Base-by-base conservation (phyloP, 2,797 vertebrate genomes). In the Neosilurus hyrtlii region DNA sequence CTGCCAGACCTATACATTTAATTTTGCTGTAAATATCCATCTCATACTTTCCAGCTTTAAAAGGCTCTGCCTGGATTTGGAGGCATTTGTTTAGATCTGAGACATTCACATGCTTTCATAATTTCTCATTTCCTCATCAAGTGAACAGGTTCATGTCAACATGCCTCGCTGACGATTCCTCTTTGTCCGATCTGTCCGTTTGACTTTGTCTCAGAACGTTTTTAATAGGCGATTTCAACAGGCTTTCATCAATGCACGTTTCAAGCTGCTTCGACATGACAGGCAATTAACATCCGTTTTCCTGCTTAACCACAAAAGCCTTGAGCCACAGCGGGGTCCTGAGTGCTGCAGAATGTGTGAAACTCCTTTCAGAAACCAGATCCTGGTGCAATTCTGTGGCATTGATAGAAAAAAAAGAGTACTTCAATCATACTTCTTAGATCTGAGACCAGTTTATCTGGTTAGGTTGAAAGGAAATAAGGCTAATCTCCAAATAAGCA, bases 371-470 rank as follows among this genome's bases (percentile, higher is more conserved):
- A 52, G 82, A 79, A 89, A 87, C 78, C 68, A 59, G 82, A 91
- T 49, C 82, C 6, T 72, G 68, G 75, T 84, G 85, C 82, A 88
- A 88, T 87, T 90, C 87, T 88, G 84, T 87, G 78, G 81, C 82
- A 85, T 62, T 77, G 83, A 80, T 67, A 77, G 81, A 88, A 88
- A 61, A 79, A 76, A 76, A 62, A 62, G 2, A 15, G 9, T 0
- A 10, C 43, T 54, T 15, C 22, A 15, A n/a, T 75, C 35, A 24
- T 26, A 51, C 14, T 24, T 26, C 62, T 59, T 57, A 49, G 75
- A 77, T 24, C 22, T 77, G 59, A 26, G 59, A 77, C 57, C 75
- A 62, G 57, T 66, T 82, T 43, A 49, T 26, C 62, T 75, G 54
- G n/a, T 49, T 75, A 15, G 52, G n/a, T 62, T 37, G 65, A 12